Conservation (phyloP, 2,888 invertebrate genomes). For the Trissoscelio sp. region DNA sequence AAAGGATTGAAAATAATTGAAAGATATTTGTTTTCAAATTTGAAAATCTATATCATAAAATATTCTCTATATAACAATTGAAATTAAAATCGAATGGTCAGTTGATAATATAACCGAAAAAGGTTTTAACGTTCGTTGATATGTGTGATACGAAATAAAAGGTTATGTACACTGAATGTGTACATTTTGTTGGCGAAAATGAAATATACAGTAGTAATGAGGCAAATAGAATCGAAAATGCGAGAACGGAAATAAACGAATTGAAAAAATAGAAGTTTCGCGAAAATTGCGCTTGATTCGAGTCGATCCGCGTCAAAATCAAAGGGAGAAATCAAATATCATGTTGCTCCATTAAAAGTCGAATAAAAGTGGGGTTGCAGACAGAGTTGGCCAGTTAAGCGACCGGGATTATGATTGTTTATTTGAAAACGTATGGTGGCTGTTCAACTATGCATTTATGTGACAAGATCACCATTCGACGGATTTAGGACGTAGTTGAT, state of each 20-base stretch:
- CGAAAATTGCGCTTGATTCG: conserved; percentile 51
- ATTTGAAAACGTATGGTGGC: conserved; percentile 40
- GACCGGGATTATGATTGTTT: conserved; percentile 52
- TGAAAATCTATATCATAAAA: not conserved
- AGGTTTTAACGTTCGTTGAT: conserved; percentile 14
- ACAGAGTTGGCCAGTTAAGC: conserved; percentile 2
- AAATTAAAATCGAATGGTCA: not conserved
- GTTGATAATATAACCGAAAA: conserved; percentile 17
- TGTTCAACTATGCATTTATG: conserved; percentile 52
- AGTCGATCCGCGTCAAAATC: conserved; percentile 49
- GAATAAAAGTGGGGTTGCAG: conserved; percentile 70
- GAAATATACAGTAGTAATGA: conserved; percentile 56
- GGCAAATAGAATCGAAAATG: conserved; percentile 65
- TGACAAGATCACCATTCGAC: conserved; percentile 55
- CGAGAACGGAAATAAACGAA: conserved; percentile 46
- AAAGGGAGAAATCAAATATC: conserved; percentile 76
- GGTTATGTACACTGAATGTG: conserved; percentile 16
- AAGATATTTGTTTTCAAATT: too few species aligned
- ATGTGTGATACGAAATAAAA: conserved; percentile 17
- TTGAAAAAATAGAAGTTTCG: conserved; percentile 43
- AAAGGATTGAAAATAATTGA: too few species aligned
- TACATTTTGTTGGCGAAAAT: conserved; percentile 47
- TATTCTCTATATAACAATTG: not conserved
- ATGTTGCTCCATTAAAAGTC: conserved; percentile 75
- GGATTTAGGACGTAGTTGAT: conserved; percentile 46